A percentile compares a stretch with the other conserved stretches of the same genome.
Evolutionary conservation across 1,140 invertebrate genomes (phyloP).

Genomic region (Probaryconus sp.): DNA sequence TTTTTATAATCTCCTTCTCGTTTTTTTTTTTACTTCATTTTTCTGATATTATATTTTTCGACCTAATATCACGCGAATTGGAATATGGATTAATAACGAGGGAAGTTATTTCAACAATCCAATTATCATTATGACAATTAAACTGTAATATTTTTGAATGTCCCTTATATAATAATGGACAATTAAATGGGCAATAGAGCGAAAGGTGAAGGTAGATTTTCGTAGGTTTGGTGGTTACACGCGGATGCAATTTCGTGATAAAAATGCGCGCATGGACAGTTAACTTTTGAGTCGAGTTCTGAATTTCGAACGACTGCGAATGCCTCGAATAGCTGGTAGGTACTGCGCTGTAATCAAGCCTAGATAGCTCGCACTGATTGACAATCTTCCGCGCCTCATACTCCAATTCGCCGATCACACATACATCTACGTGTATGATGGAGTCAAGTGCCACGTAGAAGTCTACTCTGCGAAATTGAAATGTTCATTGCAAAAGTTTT

Average conservation of each 20-base stretch:
- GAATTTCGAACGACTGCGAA: constrained; percentile 41
- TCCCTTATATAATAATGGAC: no score
- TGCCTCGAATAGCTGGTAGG: constrained; percentile 36
- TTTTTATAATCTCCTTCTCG: no score
- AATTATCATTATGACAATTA: no score
- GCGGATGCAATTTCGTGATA: constrained; percentile 33
- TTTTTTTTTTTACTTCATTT: no score
- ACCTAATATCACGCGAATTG: no score
- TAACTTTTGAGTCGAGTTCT: constrained; percentile 16
- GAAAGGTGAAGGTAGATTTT: no score
- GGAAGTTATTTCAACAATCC: no score
- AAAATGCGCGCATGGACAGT: constrained; percentile 42
- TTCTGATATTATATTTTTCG: no score
- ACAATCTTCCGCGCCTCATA: constrained; percentile 69
- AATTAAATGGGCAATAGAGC: no score
- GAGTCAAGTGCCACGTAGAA: constrained; percentile 61
- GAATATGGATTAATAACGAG: no score
- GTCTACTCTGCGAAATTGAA: constrained; percentile 56
- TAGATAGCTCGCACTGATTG: constrained; percentile 72
- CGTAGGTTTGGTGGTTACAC: constrained; percentile 19
- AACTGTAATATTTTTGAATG: no score
- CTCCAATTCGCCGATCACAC: constrained; percentile 23
- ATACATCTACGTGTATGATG: constrained; percentile 51
- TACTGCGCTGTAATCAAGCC: constrained; percentile 70
- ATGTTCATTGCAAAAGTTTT: constrained; percentile 57